Conservation (phyloP, 2,888 invertebrate species). For the Mythimna ferrago region DNA sequence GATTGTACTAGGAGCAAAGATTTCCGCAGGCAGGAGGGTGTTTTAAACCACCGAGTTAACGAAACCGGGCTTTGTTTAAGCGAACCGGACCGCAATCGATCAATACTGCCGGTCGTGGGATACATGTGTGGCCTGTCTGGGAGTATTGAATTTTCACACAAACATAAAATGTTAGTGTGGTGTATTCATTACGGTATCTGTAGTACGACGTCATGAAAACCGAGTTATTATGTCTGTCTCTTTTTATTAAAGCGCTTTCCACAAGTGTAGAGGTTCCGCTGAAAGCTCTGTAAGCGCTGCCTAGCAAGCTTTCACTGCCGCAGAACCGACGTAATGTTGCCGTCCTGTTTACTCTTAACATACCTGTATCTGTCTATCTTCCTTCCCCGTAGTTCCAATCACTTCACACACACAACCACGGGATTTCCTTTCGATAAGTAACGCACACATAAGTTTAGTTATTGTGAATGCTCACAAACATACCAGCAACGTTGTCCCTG, state of each 20-base stretch:
- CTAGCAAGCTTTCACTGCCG: background rate
- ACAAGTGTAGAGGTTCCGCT: background rate
- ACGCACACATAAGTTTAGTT: background rate
- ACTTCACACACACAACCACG: background rate
- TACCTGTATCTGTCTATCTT: background rate
- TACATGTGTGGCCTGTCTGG: background rate
- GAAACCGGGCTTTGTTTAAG: background rate
- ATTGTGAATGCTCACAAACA: background rate
- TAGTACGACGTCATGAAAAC: background rate
- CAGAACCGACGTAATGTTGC: background rate
- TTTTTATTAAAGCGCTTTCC: background rate
- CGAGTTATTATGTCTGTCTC: background rate
- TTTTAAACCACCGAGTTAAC: background rate
- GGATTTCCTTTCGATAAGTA: background rate
- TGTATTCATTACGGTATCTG: background rate
- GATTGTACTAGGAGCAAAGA: background rate
- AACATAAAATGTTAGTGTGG: background rate
- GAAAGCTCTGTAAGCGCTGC: background rate
- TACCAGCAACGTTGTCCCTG: background rate
- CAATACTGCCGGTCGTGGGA: background rate
- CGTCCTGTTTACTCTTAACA: background rate
- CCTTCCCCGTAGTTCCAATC: background rate
- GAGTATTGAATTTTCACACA: background rate
- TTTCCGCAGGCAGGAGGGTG: background rate
- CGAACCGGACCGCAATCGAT: background rate